Conservation (phyloP, 2,888 invertebrate genomes). For the Epistrophella euchroma region DNA sequence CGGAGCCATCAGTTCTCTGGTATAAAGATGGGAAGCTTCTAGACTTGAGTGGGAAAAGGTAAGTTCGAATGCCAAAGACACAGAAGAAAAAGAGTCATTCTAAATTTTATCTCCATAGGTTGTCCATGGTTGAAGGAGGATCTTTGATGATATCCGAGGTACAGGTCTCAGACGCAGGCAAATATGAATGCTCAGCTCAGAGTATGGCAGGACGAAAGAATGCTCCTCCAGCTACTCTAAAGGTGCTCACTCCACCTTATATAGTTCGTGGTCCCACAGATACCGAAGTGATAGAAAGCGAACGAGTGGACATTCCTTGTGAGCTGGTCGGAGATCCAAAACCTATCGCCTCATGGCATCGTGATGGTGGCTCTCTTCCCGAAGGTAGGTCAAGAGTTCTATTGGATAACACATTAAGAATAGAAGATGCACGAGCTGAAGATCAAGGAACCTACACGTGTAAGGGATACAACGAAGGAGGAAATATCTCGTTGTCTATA, state of each 20-base stretch:
- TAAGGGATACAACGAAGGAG: slow-evolving; percentile 78
- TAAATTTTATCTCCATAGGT: slow-evolving; percentile 47
- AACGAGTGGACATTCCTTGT: slow-evolving; percentile 78
- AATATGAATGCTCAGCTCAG: slow-evolving; percentile 79
- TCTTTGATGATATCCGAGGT: slow-evolving; percentile 79
- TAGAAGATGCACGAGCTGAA: slow-evolving; percentile 78
- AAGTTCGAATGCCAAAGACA: neutral
- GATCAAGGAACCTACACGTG: slow-evolving; percentile 78
- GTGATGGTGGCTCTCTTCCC: slow-evolving; percentile 77
- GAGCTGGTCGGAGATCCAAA: slow-evolving; percentile 78
- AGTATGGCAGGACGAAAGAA: slow-evolving; percentile 79
- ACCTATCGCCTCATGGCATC: slow-evolving; percentile 77
- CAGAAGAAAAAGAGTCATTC: neutral
- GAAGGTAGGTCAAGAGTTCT: slow-evolving; percentile 78
- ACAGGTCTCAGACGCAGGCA: slow-evolving; percentile 77
- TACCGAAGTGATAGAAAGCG: slow-evolving; percentile 79
- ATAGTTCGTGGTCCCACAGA: slow-evolving; percentile 78
- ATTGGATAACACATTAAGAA: slow-evolving; percentile 78
- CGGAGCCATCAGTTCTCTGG: slow-evolving; percentile 79
- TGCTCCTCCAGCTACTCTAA: slow-evolving; percentile 77
- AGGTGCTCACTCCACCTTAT: slow-evolving; percentile 78
- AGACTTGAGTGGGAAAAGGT: slow-evolving; percentile 79
- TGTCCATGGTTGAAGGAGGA: slow-evolving; percentile 78
- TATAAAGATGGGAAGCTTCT: slow-evolving; percentile 78
- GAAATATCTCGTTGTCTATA: slow-evolving; percentile 78